These are phyloP conservation scores for Eretmochelys imbricata DNA, from an alignment of 2,113 vertebrate species.

Conservation along the genomic window DNA sequence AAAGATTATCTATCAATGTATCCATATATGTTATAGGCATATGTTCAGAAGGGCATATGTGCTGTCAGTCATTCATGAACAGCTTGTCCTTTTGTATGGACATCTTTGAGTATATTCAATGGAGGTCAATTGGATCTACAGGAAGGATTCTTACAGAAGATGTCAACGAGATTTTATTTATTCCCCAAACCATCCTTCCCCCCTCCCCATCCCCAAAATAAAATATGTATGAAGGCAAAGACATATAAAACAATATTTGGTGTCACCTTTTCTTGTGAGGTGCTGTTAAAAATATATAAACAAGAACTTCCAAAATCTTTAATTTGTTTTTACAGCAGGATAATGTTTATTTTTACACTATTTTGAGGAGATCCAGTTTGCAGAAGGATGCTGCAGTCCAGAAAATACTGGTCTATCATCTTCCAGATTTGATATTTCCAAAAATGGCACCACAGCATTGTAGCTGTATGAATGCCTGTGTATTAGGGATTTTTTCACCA, in stretches of 20 bases:
- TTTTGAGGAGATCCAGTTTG: not conserved
- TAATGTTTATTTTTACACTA: not conserved
- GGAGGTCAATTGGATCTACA: not conserved
- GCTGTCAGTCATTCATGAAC: not conserved
- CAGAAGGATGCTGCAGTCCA: not conserved
- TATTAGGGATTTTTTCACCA: not conserved
- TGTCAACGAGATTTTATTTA: not conserved
- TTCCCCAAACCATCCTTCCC: not conserved
- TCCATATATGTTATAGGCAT: not conserved
- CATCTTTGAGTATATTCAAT: not conserved
- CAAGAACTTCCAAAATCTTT: not conserved
- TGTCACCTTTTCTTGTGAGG: not conserved
- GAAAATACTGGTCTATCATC: not conserved
- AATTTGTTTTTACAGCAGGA: not conserved
- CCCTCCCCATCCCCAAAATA: not conserved
- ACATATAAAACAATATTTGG: not conserved
- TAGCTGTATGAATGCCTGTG: not conserved
- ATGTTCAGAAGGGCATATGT: not conserved
- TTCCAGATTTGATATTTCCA: not conserved
- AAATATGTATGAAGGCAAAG: not conserved
- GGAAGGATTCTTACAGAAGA: not conserved
- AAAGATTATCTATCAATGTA: not conserved
- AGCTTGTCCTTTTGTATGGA: not conserved
- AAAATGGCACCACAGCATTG: not conserved
- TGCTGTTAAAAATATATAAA: not conserved